Conservation (phyloP, 1,140 invertebrate genomes). For the Diabrotica virgifera region DNA sequence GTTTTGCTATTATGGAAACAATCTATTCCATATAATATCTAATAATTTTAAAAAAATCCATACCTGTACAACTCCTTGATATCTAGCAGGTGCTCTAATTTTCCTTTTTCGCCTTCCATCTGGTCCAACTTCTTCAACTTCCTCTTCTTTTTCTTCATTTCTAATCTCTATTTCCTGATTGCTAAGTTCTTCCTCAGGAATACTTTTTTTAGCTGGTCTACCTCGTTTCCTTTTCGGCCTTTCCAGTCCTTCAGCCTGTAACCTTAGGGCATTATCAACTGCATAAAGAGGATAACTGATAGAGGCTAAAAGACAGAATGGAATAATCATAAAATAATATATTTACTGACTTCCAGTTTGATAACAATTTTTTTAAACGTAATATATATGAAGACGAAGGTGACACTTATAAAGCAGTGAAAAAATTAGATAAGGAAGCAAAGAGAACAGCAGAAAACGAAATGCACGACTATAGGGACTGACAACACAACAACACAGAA, state of each 20-base stretch:
- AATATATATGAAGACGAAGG: no score
- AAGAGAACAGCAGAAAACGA: no score
- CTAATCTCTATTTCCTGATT: constrained; percentile 40
- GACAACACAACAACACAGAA: no score
- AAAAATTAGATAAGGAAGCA: no score
- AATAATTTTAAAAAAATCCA: constrained; percentile 6
- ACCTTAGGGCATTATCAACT: constrained; percentile 8
- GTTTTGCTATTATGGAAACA: no score
- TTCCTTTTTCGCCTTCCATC: constrained; percentile 59
- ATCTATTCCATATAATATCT: background rate
- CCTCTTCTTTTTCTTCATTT: constrained; percentile 50
- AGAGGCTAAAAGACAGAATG: background rate
- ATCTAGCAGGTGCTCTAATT: constrained; percentile 65
- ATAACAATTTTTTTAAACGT: no score
- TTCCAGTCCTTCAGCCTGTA: constrained; percentile 61
- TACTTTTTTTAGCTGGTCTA: constrained; percentile 58
- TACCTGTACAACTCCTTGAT: constrained; percentile 64
- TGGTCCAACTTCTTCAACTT: constrained; percentile 46
- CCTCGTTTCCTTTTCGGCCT: constrained; percentile 67
- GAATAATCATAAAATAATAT: no score
- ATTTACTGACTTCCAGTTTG: no score
- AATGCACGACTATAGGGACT: no score
- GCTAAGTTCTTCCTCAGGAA: constrained; percentile 39
- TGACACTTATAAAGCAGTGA: no score
- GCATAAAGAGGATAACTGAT: background rate